A percentile compares a stretch with the other conserved stretches of the same genome.
These are phyloP conservation scores for Psittacula derbiana DNA, from an alignment of 2,797 vertebrate genomes.

Conservation along the genomic window DNA sequence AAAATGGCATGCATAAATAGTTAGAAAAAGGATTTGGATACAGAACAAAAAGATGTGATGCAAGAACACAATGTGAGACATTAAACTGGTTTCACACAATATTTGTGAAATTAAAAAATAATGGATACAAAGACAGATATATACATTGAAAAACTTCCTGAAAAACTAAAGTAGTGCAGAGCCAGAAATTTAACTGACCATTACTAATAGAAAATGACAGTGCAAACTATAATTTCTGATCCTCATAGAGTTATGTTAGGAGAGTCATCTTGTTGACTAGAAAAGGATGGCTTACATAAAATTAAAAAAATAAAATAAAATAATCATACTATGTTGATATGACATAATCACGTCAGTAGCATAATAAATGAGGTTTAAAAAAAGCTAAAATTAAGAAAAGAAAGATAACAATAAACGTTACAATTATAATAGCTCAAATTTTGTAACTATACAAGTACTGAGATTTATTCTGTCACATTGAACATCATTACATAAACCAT, in stretches of 20 bases:
- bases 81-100: neutral
- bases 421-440: neutral
- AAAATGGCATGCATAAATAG: constrained; percentile 25
- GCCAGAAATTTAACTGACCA: neutral
- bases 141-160: neutral
- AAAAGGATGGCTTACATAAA: neutral
- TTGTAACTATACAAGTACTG: neutral
- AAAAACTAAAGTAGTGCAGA: neutral
- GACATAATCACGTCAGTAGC: neutral
- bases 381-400: neutral
- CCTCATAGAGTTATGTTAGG: neutral
- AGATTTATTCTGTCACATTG: neutral
- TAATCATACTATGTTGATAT: neutral
- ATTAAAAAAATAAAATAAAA: neutral
- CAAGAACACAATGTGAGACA: neutral
- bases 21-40: neutral
- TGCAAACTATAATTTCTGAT: neutral
- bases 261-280: neutral
- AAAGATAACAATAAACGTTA: neutral
- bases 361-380: neutral
- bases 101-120: neutral
- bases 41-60: neutral
- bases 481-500: neutral
- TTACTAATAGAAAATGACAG: neutral
- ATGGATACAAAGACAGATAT: neutral